Evolutionary conservation across 1,140 invertebrate genomes (phyloP), one percentile per base, ranked within the genome.

Genomic region (Diorhabda elongata): DNA sequence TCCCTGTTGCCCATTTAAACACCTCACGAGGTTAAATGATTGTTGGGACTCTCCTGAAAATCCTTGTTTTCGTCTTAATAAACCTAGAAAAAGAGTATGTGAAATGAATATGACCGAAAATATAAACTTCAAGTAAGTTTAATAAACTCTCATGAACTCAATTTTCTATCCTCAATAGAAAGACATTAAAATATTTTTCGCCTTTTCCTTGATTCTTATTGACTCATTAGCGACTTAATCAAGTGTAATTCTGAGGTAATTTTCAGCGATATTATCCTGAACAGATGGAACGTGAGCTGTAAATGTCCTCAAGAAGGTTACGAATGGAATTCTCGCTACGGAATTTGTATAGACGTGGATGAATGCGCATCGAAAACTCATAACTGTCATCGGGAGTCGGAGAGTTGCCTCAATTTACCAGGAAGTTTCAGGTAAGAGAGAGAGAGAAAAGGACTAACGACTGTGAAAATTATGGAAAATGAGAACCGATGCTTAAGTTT

Each of bases 311-410:
- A 78, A 4, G 6, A 59, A 3, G 87, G 87, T 0, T 85, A 83
- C 76, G 77, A 80, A 66, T 89, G 87, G 87, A 85, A 82, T 61
- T 85, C 85, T 3, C 75, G 81, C 64, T 87, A 84, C 72, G 85
- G 86, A 8, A 79, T 87, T 26, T 90, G 89, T 69, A 73, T 88
- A 2, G 89, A 91, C 78, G 76, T 85, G n/a, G 84, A 90, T 74
- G 88, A 90, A 77, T 90, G 88, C 75, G 66, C 71, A 0, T 58
- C 64, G 2, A 66, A 74, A 2, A 70, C 72, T 2, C 61, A 70
- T 61, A 61, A 44, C 56, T 74, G 73, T 62, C 45, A 11, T 42
- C 8, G 41, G 9, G 66, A 71, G 56, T 65, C 58, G 8, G 74
- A 88, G 75, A 78, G 75, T 61, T 89, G 87, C 73, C 56, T 87